Conservation (phyloP, 53 echinoderm and acorn worm species). For the Paracentrotus lividus region DNA sequence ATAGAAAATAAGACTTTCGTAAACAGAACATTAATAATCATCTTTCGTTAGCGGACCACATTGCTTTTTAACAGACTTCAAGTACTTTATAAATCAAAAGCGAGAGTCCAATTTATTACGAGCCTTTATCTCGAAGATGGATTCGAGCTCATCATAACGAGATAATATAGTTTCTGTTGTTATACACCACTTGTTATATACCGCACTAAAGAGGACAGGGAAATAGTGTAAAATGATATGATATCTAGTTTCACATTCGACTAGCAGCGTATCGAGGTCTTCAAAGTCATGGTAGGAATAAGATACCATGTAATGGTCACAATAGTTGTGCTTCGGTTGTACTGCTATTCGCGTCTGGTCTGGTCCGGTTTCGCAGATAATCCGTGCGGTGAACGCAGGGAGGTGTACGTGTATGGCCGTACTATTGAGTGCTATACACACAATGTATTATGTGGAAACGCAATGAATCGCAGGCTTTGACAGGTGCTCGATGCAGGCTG, state of each 20-base stretch:
- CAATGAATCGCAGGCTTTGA: too few species aligned
- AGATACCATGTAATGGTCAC: too few species aligned
- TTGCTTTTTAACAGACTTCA: slow-evolving; percentile 18
- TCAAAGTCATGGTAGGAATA: too few species aligned
- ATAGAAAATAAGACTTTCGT: slow-evolving; percentile 29
- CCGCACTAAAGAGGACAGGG: neutral
- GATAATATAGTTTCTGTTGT: slow-evolving; percentile 61
- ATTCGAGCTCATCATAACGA: slow-evolving; percentile 46
- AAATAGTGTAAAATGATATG: slow-evolving; percentile 28
- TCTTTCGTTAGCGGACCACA: slow-evolving; percentile 48
- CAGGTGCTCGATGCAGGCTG: too few species aligned
- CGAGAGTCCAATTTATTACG: slow-evolving; percentile 62
- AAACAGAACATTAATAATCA: slow-evolving; percentile 59
- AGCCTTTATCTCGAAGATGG: slow-evolving; percentile 24
- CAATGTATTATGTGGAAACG: too few species aligned
- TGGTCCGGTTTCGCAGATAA: too few species aligned
- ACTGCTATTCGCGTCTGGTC: too few species aligned
- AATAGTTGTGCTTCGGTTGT: too few species aligned
- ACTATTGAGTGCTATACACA: too few species aligned
- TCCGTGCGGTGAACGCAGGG: too few species aligned
- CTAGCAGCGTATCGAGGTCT: too few species aligned
- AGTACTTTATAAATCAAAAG: slow-evolving; percentile 43
- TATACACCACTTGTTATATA: slow-evolving; percentile 29
- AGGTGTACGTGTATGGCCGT: too few species aligned
- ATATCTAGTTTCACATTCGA: slow-evolving; percentile 40